These are phyloP conservation scores for Podocnemis expansa DNA, from an alignment of 2,113 vertebrate genomes.

Conservation along the genomic window DNA sequence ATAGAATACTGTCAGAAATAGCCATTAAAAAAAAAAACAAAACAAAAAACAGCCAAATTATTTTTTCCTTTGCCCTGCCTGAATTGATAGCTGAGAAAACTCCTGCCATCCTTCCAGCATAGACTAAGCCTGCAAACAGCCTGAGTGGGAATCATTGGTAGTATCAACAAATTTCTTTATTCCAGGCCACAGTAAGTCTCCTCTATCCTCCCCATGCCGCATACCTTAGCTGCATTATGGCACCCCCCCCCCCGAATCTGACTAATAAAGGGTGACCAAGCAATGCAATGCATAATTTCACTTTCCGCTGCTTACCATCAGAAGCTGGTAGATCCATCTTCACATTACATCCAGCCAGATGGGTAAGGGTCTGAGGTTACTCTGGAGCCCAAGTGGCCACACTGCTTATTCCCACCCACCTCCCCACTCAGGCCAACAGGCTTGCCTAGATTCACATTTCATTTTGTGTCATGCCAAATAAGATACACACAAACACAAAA, in stretches of 20 bases:
- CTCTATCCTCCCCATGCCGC: background rate
- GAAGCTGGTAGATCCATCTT: background rate
- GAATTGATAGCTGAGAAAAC: background rate
- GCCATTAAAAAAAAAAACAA: background rate
- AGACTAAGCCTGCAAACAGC: background rate
- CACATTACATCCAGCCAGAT: background rate
- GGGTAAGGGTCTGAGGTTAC: background rate
- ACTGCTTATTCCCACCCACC: background rate
- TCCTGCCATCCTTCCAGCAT: background rate
- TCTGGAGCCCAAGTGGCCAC: background rate
- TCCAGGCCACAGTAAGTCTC: background rate
- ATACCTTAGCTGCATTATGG: background rate
- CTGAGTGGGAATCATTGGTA: background rate
- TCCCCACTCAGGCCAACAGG: conserved; percentile 1
- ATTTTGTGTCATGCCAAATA: background rate
- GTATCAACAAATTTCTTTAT: background rate
- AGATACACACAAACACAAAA: conserved; percentile 18
- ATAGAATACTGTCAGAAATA: background rate
- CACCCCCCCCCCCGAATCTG: background rate
- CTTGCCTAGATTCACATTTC: conserved; percentile 51
- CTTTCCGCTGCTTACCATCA: background rate
- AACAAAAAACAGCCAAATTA: background rate
- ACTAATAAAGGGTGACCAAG: background rate
- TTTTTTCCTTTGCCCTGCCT: background rate
- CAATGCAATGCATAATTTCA: background rate